Evolutionary conservation across 2,797 vertebrate genomes (phyloP).

Genomic region (Hoplostethus mediterraneus): DNA sequence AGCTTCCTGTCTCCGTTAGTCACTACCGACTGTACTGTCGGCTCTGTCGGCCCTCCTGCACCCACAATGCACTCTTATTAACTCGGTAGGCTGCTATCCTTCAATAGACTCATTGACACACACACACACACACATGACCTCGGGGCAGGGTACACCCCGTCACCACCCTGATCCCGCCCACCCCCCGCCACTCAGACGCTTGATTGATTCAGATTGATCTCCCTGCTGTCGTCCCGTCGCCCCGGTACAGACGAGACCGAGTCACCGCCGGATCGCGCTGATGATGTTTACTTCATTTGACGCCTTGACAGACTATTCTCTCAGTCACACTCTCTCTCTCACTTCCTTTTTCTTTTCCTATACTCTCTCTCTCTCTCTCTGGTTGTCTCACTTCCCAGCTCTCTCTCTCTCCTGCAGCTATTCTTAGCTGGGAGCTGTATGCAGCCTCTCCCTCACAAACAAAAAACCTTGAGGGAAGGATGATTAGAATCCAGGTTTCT

Average conservation of each 20-base stretch:
- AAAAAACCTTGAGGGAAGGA: slow-evolving; percentile 62
- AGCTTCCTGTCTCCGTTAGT: slow-evolving; percentile 16
- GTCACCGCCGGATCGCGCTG: slow-evolving; percentile 44
- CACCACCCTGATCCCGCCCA: slow-evolving; percentile 26
- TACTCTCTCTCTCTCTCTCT: slow-evolving; percentile 6
- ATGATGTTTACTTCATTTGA: slow-evolving; percentile 71
- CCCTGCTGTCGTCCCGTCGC: slow-evolving; percentile 12
- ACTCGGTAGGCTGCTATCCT: slow-evolving; percentile 29
- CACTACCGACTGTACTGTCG: slow-evolving; percentile 8
- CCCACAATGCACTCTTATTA: slow-evolving; percentile 60
- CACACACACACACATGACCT: slow-evolving; percentile 39
- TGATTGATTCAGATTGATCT: slow-evolving; percentile 73
- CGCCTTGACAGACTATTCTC: slow-evolving; percentile 68
- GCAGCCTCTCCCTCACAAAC: slow-evolving; percentile 72
- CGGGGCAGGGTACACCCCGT: slow-evolving; percentile 55
- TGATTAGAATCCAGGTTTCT: slow-evolving; percentile 66
- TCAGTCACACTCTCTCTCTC: slow-evolving; percentile 58
- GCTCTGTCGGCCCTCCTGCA: slow-evolving; percentile 1
- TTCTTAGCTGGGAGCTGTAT: slow-evolving; percentile 80
- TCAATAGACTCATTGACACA: slow-evolving; percentile 65
- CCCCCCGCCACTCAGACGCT: slow-evolving; percentile 43
- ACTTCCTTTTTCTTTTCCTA: slow-evolving; percentile 34
- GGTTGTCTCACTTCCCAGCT: slow-evolving; percentile 23
- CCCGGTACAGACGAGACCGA: slow-evolving; percentile 51
- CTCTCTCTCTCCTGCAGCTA: slow-evolving; percentile 65